Conservation (phyloP, 1,140 invertebrate species). For the Pollicipes pollicipes region DNA sequence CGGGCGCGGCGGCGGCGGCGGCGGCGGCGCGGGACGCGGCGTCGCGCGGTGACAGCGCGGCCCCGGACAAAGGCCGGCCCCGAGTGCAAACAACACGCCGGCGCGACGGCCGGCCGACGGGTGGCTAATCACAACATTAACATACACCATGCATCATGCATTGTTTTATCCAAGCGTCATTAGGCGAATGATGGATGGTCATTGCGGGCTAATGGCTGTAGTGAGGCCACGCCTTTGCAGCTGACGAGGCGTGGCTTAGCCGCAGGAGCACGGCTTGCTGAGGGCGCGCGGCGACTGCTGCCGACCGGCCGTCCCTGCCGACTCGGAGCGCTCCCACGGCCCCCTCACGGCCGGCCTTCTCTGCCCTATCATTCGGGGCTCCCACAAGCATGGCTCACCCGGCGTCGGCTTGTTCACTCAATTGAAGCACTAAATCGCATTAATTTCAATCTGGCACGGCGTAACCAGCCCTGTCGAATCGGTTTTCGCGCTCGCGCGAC, state of each 20-base stretch:
- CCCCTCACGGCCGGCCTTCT: not conserved
- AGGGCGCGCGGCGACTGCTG: no score
- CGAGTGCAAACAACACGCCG: not conserved
- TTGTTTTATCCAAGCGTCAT: not conserved
- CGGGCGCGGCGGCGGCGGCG: no score
- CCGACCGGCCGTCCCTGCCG: no score
- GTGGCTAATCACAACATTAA: not conserved
- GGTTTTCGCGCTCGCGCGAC: not conserved
- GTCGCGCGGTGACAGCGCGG: not conserved
- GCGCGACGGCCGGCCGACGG: no score
- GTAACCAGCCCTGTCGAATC: not conserved
- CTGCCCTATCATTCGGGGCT: not conserved
- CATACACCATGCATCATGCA: not conserved
- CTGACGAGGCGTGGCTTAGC: not conserved
- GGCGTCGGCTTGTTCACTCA: not conserved
- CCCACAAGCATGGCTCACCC: no score
- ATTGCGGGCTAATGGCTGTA: not conserved
- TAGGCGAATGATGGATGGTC: not conserved
- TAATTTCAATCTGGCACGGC: constrained; percentile 1
- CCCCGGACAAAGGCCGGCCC: not conserved
- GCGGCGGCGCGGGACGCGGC: no score
- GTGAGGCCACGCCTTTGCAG: not conserved
- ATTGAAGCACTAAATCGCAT: not conserved
- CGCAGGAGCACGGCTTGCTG: no score
- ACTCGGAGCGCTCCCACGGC: no score